Evolutionary conservation across 2,888 invertebrate species (phyloP), one percentile per base, ranked within the genome.

Genomic region (Synanthedon myopaeformis): DNA sequence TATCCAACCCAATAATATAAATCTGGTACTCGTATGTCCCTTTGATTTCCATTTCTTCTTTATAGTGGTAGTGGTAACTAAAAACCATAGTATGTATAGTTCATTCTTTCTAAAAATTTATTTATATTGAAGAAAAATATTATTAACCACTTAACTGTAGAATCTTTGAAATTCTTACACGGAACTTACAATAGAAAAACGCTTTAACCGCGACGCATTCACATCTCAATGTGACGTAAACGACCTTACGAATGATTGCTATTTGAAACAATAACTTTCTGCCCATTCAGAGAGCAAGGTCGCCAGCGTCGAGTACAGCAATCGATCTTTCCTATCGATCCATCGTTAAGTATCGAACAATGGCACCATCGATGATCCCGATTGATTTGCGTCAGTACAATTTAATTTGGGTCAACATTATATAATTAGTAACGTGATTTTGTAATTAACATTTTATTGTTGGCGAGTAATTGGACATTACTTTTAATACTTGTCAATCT

Each of bases 371-470:
- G 69, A 72, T 74, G 69, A 71, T 71, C 66, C 67, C 62, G 63
- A 70, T 68, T 65, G 69, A 76, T 72, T 63, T 72, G 62, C 76
- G 76, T 73, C 73, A 69, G 57, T 58, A 58, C 55, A n/a, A 13
- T 45, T 50, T 19, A 50, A 50, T 19, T 19, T 23, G 17, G 50
- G 19, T 23, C 50, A 50, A 12, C 13, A 48, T 48, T 14, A 48
- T 10, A 35, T 35, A 35, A 35, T 35, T 35, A 14, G 13, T 45
- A 45, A 45, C 14, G 45, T 14, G 14, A 14, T 45, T 45, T 45
- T 45, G 13, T 12, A 45, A 45, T 42, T 45, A 45, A 45, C 14
- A 45, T n/a, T 8, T 45, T 8, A 45, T 45, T 45, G 45, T 45
- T 45, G 2, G 45, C n/a, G 2, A 45, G 45, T 45, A n/a, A 45